Evolutionary conservation across 2,797 vertebrate species (phyloP).

Genomic region (Champsocephalus gunnari): DNA sequence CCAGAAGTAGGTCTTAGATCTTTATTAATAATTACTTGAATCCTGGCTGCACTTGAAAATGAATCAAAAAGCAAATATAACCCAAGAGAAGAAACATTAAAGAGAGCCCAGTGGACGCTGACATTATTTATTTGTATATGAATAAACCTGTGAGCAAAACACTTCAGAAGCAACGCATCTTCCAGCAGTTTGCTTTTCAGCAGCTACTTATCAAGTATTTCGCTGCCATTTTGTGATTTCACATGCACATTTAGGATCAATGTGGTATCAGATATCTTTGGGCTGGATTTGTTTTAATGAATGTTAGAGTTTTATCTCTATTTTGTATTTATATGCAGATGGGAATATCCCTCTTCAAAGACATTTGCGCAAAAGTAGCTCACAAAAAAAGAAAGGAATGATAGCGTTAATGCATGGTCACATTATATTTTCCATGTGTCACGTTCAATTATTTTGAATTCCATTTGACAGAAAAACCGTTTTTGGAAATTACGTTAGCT

Average conservation of each 20-base stretch:
- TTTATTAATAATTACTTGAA: constrained; percentile 55
- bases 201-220: not conserved
- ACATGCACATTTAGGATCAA: not conserved
- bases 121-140: constrained; percentile 20
- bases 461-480: too few species aligned
- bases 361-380: too few species aligned
- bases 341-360: too few species aligned
- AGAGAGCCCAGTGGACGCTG: constrained; percentile 11
- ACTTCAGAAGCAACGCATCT: not conserved
- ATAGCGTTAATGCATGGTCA: not conserved
- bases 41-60: constrained; percentile 43
- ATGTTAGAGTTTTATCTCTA: too few species aligned
- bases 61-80: constrained; percentile 45
- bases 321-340: too few species aligned
- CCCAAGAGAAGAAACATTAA: constrained; percentile 35
- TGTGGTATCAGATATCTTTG: not conserved
- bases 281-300: not conserved
- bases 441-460: not conserved
- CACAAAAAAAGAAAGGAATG: not conserved
- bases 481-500: too few species aligned
- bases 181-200: not conserved
- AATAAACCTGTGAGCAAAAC: constrained; percentile 18
- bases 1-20: constrained; percentile 38
- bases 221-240: not conserved
- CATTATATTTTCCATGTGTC: not conserved